A percentile compares a stretch with the other conserved stretches of the same genome.
Conservation (phyloP, 1,140 invertebrate species). For the Neodiprion pinetum region DNA sequence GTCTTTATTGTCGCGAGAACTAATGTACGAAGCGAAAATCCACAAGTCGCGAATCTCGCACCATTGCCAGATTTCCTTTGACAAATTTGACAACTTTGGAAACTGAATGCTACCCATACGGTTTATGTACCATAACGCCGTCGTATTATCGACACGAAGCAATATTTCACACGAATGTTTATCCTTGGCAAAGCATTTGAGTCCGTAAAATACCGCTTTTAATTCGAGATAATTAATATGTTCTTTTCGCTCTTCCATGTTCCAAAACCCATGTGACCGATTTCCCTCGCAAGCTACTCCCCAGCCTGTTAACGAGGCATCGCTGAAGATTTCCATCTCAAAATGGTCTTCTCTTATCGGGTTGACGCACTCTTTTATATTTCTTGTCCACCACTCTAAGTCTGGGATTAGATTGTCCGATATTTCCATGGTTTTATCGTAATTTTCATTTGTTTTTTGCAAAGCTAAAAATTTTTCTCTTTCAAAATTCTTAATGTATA, state of each 20-base stretch:
- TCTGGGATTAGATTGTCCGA: constrained; percentile 19
- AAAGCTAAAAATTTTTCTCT: constrained; percentile 31
- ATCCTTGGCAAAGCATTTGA: too few species aligned
- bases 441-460: constrained; percentile 18
- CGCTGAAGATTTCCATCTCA: constrained; percentile 36
- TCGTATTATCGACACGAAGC: too few species aligned
- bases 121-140: too few species aligned
- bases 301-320: constrained; percentile 40
- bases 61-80: too few species aligned
- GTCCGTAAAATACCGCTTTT: too few species aligned
- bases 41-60: too few species aligned
- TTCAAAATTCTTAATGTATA: constrained; percentile 31
- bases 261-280: constrained; percentile 35
- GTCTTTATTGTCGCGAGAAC: too few species aligned
- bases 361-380: constrained; percentile 23
- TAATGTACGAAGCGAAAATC: too few species aligned
- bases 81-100: too few species aligned
- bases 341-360: constrained; percentile 25
- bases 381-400: constrained; percentile 36
- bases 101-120: too few species aligned
- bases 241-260: constrained; percentile 21
- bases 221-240: constrained; percentile 15
- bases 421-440: constrained; percentile 17
- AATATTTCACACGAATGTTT: too few species aligned
- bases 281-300: constrained; percentile 28